Evolutionary conservation across 2,113 vertebrate species (phyloP).

Genomic region (Heteronetta atricapilla): DNA sequence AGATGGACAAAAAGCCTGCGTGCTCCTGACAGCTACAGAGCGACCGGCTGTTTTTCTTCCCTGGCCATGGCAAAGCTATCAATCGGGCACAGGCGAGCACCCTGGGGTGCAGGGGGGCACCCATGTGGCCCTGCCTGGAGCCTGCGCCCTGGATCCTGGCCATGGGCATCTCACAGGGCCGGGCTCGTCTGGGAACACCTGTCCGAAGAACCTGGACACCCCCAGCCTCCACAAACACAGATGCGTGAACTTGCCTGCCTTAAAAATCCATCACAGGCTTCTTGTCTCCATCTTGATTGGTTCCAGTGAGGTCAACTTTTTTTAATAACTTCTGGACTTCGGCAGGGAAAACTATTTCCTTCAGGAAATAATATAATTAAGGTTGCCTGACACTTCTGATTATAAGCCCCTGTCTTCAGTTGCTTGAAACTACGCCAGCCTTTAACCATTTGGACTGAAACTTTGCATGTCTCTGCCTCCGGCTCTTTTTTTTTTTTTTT

Average conservation of each 20-base stretch:
- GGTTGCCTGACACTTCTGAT: conserved; percentile 69
- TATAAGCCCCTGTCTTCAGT: conserved; percentile 67
- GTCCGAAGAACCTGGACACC: background rate
- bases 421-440: conserved; percentile 53
- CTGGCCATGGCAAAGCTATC: background rate
- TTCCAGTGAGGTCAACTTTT: conserved; percentile 69
- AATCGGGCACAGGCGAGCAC: background rate
- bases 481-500: conserved; percentile 5
- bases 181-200: background rate
- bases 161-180: background rate
- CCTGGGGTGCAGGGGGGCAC: fast-evolving
- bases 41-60: background rate
- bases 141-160: background rate
- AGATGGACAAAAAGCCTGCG: conserved; percentile 30
- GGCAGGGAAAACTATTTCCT: conserved; percentile 67
- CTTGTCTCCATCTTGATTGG: conserved; percentile 65
- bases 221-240: background rate
- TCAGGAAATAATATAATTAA: conserved; percentile 71
- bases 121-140: fast-evolving
- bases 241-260: background rate
- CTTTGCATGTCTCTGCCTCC: conserved; percentile 62
- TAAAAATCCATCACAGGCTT: conserved; percentile 54
- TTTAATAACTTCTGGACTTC: conserved; percentile 71
- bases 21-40: conserved; percentile 54
- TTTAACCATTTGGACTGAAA: conserved; percentile 68